These are phyloP conservation scores for Nipponia nippon DNA, from an alignment of 2,113 vertebrate species.

Conservation along the genomic window DNA sequence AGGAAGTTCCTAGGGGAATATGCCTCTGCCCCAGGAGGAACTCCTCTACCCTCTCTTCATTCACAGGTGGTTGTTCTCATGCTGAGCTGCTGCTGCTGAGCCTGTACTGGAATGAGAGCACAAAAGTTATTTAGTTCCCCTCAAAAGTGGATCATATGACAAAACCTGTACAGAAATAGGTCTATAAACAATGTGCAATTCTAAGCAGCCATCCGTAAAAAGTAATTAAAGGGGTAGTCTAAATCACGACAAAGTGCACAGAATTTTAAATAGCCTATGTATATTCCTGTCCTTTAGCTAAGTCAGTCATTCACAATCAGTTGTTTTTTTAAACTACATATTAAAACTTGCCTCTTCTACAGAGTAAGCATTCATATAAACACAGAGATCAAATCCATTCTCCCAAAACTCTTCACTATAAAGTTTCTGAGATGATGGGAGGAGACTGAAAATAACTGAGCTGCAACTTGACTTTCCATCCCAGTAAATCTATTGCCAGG, in stretches of 20 bases:
- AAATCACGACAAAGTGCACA: conserved; percentile 60
- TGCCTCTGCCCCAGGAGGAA: background rate
- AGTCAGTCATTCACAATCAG: background rate
- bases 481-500: background rate
- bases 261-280: conserved; percentile 60
- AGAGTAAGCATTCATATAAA: background rate
- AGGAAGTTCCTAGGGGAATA: background rate
- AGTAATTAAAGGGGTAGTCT: conserved; percentile 64
- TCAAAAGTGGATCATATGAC: background rate
- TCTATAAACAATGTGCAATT: conserved; percentile 41
- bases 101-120: background rate
- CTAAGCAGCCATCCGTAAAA: conserved; percentile 58
- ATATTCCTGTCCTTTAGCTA: conserved; percentile 12
- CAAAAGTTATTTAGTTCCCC: background rate
- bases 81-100: background rate
- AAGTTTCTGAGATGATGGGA: background rate
- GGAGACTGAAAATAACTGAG: background rate
- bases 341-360: background rate
- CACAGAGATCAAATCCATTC: background rate
- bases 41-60: background rate
- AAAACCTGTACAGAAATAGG: conserved; percentile 10
- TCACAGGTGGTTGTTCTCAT: background rate
- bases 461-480: background rate
- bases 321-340: background rate
- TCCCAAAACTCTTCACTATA: background rate